Evolutionary conservation across 2,888 invertebrate genomes (phyloP).

Genomic region (Euplexia lucipara): DNA sequence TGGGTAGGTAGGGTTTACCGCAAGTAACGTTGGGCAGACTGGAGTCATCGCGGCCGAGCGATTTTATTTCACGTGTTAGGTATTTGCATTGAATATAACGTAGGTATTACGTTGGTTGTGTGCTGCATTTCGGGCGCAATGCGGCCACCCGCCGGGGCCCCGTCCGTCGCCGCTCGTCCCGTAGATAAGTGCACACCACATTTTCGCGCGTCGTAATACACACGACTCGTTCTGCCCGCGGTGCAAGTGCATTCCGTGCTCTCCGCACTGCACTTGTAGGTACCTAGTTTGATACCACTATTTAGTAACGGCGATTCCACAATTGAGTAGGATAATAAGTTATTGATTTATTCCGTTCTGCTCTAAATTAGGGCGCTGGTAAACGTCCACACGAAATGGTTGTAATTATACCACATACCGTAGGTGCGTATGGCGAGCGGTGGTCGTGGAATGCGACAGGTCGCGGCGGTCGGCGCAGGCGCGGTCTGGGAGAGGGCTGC

Average conservation of each 20-base stretch:
- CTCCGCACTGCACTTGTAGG: slow-evolving; percentile 61
- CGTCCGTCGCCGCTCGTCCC: slow-evolving; percentile 75
- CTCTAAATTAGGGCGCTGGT: slow-evolving; percentile 47
- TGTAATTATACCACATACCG: slow-evolving; percentile 60
- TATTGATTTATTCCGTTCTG: slow-evolving; percentile 39
- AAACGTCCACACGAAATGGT: slow-evolving; percentile 50
- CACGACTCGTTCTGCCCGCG: slow-evolving; percentile 70
- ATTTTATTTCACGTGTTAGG: slow-evolving; percentile 50
- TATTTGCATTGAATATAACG: slow-evolving; percentile 71
- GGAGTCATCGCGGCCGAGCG: slow-evolving; percentile 24
- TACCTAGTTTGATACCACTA: slow-evolving; percentile 41
- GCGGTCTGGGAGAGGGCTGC: slow-evolving; percentile 70
- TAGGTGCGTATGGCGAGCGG: slow-evolving; percentile 53
- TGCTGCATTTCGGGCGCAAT: slow-evolving; percentile 78
- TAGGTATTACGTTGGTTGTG: slow-evolving; percentile 63
- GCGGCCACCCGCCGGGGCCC: slow-evolving; percentile 85
- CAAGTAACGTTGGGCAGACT: slow-evolving; percentile 17
- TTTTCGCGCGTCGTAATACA: slow-evolving; percentile 78
- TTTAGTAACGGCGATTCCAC: slow-evolving; percentile 62
- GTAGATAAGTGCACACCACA: slow-evolving; percentile 86
- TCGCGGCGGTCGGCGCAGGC: slow-evolving; percentile 61
- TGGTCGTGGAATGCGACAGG: slow-evolving; percentile 73
- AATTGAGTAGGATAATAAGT: slow-evolving; percentile 41
- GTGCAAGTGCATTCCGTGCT: slow-evolving; percentile 75
- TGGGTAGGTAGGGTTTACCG: slow-evolving; percentile 19